Evolutionary conservation across 2,888 invertebrate genomes (phyloP), one percentile per base, ranked within the genome.

Genomic region (Agonopterix arenella): DNA sequence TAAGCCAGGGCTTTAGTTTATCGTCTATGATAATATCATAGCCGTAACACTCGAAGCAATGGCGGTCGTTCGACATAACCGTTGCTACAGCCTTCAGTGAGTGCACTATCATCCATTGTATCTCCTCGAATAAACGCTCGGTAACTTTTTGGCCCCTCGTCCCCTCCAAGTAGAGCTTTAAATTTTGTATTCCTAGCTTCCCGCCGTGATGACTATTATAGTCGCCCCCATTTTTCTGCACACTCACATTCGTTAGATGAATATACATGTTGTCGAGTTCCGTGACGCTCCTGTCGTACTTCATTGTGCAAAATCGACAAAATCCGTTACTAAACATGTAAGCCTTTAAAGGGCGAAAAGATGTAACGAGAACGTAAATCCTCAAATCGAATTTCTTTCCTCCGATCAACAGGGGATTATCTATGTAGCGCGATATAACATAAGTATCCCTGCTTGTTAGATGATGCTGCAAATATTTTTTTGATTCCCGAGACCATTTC

Each of bases 1-100:
- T 94, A 44, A 97, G 89, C 96, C 97, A 98, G 0, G 98, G 97
- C 76, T 98, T 98, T 45, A 98, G 84, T 68, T 94, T 94, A 71
- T 96, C 94, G 77, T 98, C 98, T 60, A 98, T 97, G 61, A 98
- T 98, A 49, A 97, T 97, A 70, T 98, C 98, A 76, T 96, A 98
- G 48, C 98, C 98, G 70, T 98, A 98, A 69, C 97, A 97, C 79
- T 96, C 96, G 76, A 95, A 96, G 73, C 96, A 96, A 77, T 96
- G 96, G 49, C 96, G 89, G 84, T 98, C 97, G 64, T 95, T 97
- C 1, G 96, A 94, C 91, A 98, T 97, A 11, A 97, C 94, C 9
- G 96, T 94, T 3, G 96, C 93, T 2, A 97, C 97, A 1, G 97
- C 95, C 79, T 96, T 96, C 56, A 98, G 80, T 0, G 97, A 97